These are phyloP conservation scores for Lepidothrix coronata DNA, from an alignment of 2,113 vertebrate genomes.

Conservation along the genomic window DNA sequence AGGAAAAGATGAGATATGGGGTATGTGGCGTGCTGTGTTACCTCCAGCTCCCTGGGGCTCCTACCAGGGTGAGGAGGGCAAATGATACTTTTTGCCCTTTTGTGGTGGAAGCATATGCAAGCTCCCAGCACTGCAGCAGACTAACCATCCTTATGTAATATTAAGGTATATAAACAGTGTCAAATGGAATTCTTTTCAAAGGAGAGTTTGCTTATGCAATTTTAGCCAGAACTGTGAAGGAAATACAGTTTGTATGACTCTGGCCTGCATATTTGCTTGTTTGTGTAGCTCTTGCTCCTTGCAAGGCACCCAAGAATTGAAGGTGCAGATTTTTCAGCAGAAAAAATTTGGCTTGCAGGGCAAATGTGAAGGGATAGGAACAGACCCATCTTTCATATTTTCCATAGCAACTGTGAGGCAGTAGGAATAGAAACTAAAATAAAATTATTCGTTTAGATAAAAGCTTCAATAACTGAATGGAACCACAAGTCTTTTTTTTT, in stretches of 20 bases:
- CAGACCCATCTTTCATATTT: conserved; percentile 9
- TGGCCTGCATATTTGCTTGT: not conserved
- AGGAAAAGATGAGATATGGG: not conserved
- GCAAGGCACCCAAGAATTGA: not conserved
- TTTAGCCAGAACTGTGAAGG: not conserved
- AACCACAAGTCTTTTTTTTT: not conserved
- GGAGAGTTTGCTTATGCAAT: not conserved
- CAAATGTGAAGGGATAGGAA: not conserved
- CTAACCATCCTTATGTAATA: rapidly evolving
- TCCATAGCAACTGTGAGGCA: conserved; percentile 31
- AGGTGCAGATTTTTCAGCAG: not conserved
- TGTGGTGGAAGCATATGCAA: not conserved
- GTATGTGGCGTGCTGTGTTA: not conserved
- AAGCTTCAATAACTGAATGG: conserved; percentile 40
- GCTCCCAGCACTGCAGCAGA: not conserved
- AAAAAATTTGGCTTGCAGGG: not conserved
- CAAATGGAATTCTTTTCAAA: not conserved
- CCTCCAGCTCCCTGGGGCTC: not conserved
- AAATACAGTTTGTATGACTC: not conserved
- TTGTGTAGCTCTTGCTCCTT: not conserved
- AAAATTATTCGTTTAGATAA: not conserved
- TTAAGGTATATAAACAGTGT: not conserved
- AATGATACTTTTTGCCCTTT: not conserved
- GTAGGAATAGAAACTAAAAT: conserved; percentile 15
- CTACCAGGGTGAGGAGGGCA: not conserved